phyloP scores from a whole-genome alignment of 2,888 invertebrate species.

The Gastrophysa polygoni region DNA sequence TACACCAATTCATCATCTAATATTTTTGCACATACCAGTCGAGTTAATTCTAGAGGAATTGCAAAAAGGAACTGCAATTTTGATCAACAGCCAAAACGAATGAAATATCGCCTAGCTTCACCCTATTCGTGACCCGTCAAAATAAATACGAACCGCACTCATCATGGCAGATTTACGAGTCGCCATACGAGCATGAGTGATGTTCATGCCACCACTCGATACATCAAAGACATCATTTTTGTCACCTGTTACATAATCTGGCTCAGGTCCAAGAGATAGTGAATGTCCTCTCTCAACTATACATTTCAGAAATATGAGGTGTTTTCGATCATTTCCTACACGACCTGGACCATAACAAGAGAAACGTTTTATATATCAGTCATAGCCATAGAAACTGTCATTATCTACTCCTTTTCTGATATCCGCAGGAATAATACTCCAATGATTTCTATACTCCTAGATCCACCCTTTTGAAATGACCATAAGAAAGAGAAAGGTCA shows the following conservation, averaged over 20 bases:
- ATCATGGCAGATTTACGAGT: not conserved
- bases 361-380: no score
- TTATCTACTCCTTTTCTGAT: no score
- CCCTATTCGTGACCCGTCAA: not conserved
- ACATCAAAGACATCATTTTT: not conserved
- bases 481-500: no score
- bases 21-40: no score
- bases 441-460: no score
- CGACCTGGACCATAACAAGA: no score
- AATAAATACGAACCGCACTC: not conserved
- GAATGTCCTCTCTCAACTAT: not conserved
- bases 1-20: no score
- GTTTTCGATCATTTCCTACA: no score
- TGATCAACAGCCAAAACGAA: not conserved
- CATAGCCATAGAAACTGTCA: no score
- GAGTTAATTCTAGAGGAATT: not conserved
- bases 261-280: not conserved
- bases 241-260: not conserved
- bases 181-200: not conserved
- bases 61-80: not conserved
- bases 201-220: not conserved
- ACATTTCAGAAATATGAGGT: no score
- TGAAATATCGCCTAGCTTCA: not conserved
- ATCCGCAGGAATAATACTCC: no score
- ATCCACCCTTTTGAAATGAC: no score